These are phyloP conservation scores for Zootermopsis nevadensis DNA, from an alignment of 2,888 invertebrate genomes.

Conservation along the genomic window DNA sequence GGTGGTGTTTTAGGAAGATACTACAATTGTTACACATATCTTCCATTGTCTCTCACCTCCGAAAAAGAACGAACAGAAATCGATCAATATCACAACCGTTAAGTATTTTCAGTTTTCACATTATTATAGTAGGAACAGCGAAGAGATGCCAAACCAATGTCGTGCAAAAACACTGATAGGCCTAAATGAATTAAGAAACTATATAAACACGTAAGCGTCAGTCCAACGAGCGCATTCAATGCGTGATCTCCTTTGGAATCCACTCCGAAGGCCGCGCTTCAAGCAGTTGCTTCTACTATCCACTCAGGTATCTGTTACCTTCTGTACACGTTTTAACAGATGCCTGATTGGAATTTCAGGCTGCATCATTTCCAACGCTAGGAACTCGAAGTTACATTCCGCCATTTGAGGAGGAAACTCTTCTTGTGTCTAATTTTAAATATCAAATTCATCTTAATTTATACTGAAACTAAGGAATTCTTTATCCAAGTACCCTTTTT, in stretches of 20 bases:
- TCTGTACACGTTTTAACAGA: neutral
- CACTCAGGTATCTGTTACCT: neutral
- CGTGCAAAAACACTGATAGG: slow-evolving; percentile 24
- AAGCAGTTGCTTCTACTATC: neutral
- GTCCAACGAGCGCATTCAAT: neutral
- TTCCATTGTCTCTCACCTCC: slow-evolving; percentile 47
- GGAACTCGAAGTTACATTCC: neutral
- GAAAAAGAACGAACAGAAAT: slow-evolving; percentile 43
- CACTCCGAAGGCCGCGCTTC: too few species aligned
- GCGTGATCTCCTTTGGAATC: too few species aligned
- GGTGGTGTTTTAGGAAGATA: slow-evolving; percentile 51
- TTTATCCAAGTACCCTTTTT: neutral
- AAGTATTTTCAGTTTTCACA: slow-evolving; percentile 44
- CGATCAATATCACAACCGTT: slow-evolving; percentile 51
- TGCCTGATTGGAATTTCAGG: neutral
- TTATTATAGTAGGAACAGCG: slow-evolving; percentile 49
- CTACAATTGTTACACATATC: slow-evolving; percentile 10
- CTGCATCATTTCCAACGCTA: neutral
- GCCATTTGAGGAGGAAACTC: neutral
- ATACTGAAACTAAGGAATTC: neutral
- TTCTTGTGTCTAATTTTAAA: neutral
- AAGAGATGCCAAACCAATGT: slow-evolving; percentile 28
- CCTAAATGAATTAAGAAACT: slow-evolving; percentile 15
- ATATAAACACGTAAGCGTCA: slow-evolving; percentile 11
- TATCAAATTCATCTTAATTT: neutral